Evolutionary conservation across 2,113 vertebrate genomes (phyloP).

Genomic region (Asarcornis scutulata): DNA sequence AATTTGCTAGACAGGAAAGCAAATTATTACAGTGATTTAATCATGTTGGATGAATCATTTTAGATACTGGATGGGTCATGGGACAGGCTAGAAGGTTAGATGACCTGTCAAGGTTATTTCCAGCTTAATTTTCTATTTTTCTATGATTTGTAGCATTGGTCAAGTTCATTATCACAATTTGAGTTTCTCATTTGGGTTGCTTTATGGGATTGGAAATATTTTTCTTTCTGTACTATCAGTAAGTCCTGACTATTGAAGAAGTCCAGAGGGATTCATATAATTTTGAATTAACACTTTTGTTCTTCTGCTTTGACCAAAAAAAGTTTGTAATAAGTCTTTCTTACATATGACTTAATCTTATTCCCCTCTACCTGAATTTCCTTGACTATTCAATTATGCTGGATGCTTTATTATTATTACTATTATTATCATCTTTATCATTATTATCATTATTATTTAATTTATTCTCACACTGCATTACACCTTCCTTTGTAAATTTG

Average conservation of each 20-base stretch:
- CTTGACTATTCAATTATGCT: neutral
- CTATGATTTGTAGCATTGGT: neutral
- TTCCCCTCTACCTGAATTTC: neutral
- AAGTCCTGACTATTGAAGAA: neutral
- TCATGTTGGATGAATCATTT: neutral
- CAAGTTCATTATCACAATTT: neutral
- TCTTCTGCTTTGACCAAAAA: neutral
- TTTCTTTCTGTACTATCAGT: neutral
- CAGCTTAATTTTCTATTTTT: neutral
- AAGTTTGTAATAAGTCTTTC: neutral
- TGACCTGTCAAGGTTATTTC: constrained; percentile 3
- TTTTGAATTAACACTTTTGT: neutral
- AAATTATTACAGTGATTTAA: neutral
- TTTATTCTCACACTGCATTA: neutral
- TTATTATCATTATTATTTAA: neutral
- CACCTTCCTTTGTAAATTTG: neutral
- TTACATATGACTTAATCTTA: neutral
- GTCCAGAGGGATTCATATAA: neutral
- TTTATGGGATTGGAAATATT: neutral
- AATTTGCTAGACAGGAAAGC: neutral
- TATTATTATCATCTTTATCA: neutral
- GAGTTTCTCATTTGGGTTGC: neutral
- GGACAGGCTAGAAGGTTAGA: neutral
- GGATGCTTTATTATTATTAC: neutral
- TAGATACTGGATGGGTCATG: neutral